Evolutionary conservation across 2,113 vertebrate genomes (phyloP).

Genomic region (Rhabdomys dilectus): DNA sequence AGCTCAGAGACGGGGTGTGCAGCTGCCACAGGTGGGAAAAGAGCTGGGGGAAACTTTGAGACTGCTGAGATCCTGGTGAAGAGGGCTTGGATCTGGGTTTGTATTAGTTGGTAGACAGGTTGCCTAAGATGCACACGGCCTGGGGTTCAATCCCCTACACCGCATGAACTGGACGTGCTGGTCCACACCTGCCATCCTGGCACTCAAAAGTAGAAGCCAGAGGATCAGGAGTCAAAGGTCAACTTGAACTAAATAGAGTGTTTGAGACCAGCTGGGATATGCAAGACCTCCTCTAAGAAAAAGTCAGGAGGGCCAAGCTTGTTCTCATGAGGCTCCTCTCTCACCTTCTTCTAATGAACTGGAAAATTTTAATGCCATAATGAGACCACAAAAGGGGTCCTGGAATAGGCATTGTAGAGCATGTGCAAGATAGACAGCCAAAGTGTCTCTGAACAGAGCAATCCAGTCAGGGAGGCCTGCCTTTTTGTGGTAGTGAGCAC

Average conservation of each 20-base stretch:
- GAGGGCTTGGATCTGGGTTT: not conserved
- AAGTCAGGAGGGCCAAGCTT: not conserved
- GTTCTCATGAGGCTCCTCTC: not conserved
- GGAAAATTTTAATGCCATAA: not conserved
- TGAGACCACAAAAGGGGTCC: not conserved
- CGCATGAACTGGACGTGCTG: not conserved
- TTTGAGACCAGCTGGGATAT: not conserved
- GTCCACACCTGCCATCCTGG: not conserved
- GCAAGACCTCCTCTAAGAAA: not conserved
- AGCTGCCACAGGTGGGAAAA: conserved; percentile 38
- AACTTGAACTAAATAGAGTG: not conserved
- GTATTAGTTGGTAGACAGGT: not conserved
- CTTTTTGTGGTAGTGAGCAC: conserved; percentile 31
- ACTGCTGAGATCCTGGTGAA: not conserved
- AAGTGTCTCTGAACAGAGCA: not conserved
- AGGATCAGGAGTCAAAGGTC: not conserved
- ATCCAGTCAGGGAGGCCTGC: not conserved
- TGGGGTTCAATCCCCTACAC: not conserved
- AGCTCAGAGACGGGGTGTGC: not conserved
- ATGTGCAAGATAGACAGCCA: not conserved
- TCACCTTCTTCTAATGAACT: not conserved
- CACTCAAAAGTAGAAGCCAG: not conserved
- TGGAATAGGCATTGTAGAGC: not conserved
- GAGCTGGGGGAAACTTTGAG: not conserved
- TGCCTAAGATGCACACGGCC: not conserved